A percentile compares a stretch with the other conserved stretches of the same genome.
phyloP scores from a whole-genome alignment of 2,797 vertebrate genomes.

The Oophaga sylvatica region DNA sequence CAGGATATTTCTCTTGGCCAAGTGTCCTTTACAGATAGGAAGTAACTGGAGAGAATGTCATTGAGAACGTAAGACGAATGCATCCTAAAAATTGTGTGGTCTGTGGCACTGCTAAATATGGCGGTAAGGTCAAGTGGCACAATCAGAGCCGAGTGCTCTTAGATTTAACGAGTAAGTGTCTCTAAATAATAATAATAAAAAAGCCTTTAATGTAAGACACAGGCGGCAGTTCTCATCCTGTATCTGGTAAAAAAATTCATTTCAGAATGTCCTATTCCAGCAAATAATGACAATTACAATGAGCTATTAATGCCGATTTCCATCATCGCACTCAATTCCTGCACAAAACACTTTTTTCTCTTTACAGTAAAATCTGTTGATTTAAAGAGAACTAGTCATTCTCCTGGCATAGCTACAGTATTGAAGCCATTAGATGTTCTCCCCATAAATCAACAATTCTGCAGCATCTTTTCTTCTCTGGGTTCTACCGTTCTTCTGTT shows the following conservation, averaged over 20 bases:
- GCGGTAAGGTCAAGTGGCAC: conserved; percentile 35
- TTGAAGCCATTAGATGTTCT: too few relatives aligned
- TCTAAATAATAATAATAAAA: conserved; percentile 26
- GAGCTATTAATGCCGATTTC: neutral
- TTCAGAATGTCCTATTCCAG: conserved; percentile 17
- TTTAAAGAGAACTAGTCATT: neutral
- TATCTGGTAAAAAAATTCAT: neutral
- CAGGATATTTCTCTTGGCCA: neutral
- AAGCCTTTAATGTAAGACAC: neutral
- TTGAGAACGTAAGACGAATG: neutral
- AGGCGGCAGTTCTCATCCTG: neutral
- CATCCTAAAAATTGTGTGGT: conserved; percentile 22
- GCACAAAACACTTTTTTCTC: neutral
- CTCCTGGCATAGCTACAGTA: neutral
- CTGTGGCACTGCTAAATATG: neutral
- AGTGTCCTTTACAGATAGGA: neutral
- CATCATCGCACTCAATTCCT: neutral
- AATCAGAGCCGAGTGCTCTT: conserved; percentile 22
- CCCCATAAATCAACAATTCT: too few relatives aligned
- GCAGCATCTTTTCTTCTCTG: too few relatives aligned
- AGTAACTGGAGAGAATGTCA: neutral
- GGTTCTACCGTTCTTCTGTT: too few relatives aligned
- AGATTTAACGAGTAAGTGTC: conserved; percentile 25
- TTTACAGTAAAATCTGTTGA: neutral
- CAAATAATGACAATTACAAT: conserved; percentile 17